Conservation (phyloP, 2,888 invertebrate species). For the Drosophila mettleri region DNA sequence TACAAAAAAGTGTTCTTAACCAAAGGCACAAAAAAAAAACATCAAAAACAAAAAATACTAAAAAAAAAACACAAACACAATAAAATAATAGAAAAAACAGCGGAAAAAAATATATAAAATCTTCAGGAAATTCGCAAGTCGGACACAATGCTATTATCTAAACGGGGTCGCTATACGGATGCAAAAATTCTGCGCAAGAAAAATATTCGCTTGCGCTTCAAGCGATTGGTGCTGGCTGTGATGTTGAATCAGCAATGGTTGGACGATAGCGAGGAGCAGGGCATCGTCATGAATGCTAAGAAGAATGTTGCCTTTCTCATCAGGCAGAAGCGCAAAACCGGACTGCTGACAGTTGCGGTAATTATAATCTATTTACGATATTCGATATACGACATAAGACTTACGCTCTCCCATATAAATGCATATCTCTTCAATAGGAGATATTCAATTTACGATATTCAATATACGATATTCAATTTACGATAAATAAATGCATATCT, state of each 20-base stretch:
- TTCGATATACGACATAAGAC: too few relatives aligned
- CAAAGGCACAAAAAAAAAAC: slow-evolving; percentile 9
- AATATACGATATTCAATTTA: background rate
- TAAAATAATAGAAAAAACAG: background rate
- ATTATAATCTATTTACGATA: background rate
- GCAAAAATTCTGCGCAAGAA: slow-evolving; percentile 1
- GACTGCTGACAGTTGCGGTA: slow-evolving; percentile 44
- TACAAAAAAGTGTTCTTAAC: background rate
- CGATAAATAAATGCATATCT: too few relatives aligned
- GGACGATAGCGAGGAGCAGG: slow-evolving; percentile 45
- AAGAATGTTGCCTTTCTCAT: slow-evolving; percentile 44
- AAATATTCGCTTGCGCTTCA: slow-evolving; percentile 28
- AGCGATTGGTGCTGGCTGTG: slow-evolving; percentile 29
- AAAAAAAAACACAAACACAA: background rate
- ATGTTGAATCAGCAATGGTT: slow-evolving; percentile 39
- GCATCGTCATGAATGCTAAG: slow-evolving; percentile 48
- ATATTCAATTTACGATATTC: too few relatives aligned
- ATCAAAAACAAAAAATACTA: slow-evolving; percentile 3
- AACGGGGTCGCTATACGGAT: slow-evolving; percentile 22
- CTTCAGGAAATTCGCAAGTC: background rate
- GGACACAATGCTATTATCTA: slow-evolving; percentile 18
- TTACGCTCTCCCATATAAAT: too few relatives aligned
- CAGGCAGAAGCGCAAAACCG: slow-evolving; percentile 46
- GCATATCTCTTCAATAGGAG: too few relatives aligned
- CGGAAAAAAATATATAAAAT: background rate